phyloP scores from a whole-genome alignment of 2,113 vertebrate species.

The Noturus placidus region DNA sequence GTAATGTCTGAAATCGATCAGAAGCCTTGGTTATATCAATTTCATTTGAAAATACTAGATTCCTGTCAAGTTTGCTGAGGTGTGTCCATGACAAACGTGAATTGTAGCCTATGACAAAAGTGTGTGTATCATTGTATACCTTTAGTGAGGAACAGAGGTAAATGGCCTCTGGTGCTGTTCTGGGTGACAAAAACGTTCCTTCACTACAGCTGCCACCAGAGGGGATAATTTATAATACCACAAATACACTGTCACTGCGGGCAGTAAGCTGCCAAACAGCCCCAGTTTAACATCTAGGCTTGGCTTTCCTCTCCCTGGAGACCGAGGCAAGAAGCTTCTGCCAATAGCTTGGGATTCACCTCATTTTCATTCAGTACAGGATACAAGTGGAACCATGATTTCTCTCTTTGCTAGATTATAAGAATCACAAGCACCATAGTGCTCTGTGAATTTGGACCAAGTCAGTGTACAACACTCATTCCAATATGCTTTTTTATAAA shows the following conservation, averaged over 20 bases:
- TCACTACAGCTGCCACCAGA: conserved; percentile 36
- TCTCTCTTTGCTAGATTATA: neutral
- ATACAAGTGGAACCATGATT: conserved; percentile 4
- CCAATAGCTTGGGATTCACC: conserved; percentile 19
- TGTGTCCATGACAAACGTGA: conserved; percentile 35
- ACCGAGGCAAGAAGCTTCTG: neutral
- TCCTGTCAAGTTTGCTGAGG: neutral
- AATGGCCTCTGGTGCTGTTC: conserved; percentile 44
- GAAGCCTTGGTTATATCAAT: neutral
- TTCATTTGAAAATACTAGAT: neutral
- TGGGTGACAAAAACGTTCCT: conserved; percentile 23
- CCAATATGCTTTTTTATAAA: conserved; percentile 19
- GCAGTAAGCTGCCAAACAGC: conserved; percentile 36
- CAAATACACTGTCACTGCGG: conserved; percentile 60
- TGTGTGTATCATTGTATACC: neutral
- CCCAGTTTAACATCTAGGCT: conserved; percentile 34
- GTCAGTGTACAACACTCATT: neutral
- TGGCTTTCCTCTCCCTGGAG: conserved; percentile 22
- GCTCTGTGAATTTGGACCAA: neutral
- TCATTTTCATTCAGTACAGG: conserved; percentile 1
- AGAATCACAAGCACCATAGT: neutral
- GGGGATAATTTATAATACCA: conserved; percentile 55
- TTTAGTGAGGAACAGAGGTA: conserved; percentile 52
- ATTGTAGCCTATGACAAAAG: conserved; percentile 6
- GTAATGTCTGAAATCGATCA: neutral